phyloP scores from a whole-genome alignment of 2,113 vertebrate genomes.

The Labeo catla region DNA sequence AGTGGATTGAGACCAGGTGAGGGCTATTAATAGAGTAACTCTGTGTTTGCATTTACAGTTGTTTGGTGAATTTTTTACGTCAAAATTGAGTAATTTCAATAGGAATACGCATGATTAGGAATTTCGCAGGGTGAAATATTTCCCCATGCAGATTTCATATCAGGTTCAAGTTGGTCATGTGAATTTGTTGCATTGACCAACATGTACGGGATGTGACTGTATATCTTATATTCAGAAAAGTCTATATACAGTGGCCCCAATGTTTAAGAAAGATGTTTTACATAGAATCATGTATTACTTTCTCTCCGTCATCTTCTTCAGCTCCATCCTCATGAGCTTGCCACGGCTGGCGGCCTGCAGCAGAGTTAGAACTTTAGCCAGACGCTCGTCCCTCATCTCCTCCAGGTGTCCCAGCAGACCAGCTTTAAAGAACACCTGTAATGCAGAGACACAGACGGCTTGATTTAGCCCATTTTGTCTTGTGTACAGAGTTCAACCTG shows the following conservation, averaged over 20 bases:
- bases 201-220: background rate
- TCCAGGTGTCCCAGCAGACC: conserved; percentile 88
- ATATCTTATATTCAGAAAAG: conserved; percentile 1
- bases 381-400: conserved; percentile 87
- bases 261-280: background rate
- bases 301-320: conserved; percentile 79
- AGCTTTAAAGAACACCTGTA: conserved; percentile 94
- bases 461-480: background rate
- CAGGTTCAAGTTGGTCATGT: background rate
- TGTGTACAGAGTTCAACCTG: conserved; percentile 1
- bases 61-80: background rate
- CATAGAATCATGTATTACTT: conserved; percentile 67
- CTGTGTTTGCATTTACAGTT: background rate
- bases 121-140: background rate
- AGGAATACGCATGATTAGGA: background rate
- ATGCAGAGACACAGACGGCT: background rate
- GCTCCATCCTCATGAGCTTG: conserved; percentile 85
- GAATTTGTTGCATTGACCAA: background rate
- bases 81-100: background rate
- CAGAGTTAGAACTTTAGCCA: conserved; percentile 89
- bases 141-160: background rate
- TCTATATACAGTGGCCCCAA: background rate
- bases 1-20: background rate
- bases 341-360: conserved; percentile 87
- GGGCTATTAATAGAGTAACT: background rate